These are phyloP conservation scores for Drosophila neonasuta DNA, from an alignment of 2,888 invertebrate species.

Conservation along the genomic window DNA sequence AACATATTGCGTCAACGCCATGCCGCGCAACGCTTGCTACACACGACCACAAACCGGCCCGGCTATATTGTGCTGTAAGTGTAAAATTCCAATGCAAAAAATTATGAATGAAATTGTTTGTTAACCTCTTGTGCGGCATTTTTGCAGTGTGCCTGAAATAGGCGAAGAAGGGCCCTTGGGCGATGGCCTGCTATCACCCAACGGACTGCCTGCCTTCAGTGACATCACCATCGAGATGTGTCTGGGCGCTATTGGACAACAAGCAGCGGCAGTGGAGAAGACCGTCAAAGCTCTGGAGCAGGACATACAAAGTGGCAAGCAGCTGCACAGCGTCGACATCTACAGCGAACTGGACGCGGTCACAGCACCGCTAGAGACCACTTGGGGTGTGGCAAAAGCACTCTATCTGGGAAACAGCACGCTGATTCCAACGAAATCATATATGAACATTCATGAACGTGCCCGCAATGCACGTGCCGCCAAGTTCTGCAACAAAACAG, in stretches of 20 bases:
- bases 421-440: constrained; percentile 90
- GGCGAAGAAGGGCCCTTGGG: constrained; percentile 91
- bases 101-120: not conserved
- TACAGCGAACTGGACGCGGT: constrained; percentile 89
- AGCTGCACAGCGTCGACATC: constrained; percentile 84
- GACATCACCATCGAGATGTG: constrained; percentile 92
- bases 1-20: constrained; percentile 65
- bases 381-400: constrained; percentile 94
- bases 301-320: constrained; percentile 80
- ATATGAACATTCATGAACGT: constrained; percentile 90
- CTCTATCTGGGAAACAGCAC: constrained; percentile 91
- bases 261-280: constrained; percentile 91
- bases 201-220: constrained; percentile 91
- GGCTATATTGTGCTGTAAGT: constrained; percentile 80
- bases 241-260: constrained; percentile 91
- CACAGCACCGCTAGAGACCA: constrained; percentile 89
- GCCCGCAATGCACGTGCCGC: constrained; percentile 88
- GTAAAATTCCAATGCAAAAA: not conserved
- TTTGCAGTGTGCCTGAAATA: constrained; percentile 89
- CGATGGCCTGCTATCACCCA: constrained; percentile 87
- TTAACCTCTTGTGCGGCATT: not conserved
- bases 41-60: constrained; percentile 56
- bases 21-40: constrained; percentile 58
- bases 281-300: constrained; percentile 87
- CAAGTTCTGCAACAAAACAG: constrained; percentile 86